Conservation (phyloP, 2,888 invertebrate genomes). For the Alcis repandata region DNA sequence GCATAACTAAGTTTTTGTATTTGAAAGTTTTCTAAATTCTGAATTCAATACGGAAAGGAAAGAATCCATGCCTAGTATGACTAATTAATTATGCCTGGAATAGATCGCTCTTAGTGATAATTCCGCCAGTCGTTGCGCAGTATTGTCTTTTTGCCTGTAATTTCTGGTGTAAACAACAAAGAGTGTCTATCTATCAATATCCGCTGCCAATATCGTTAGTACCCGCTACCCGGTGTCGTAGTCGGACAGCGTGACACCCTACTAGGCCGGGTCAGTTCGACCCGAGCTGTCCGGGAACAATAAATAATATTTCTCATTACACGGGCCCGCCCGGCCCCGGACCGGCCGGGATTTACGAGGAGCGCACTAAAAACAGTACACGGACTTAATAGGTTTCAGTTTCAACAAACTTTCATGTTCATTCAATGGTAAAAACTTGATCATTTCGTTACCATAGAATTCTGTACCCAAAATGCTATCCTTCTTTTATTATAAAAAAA, state of each 20-base stretch:
- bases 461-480: too few species aligned
- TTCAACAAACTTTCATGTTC: neutral
- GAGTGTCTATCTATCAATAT: neutral
- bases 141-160: too few species aligned
- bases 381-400: constrained; percentile 17
- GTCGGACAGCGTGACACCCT: neutral
- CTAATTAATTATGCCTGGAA: too few species aligned
- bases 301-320: constrained; percentile 83
- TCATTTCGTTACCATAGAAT: neutral
- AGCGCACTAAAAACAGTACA: constrained; percentile 53
- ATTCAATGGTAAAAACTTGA: neutral
- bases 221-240: neutral
- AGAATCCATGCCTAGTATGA: too few species aligned
- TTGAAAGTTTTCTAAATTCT: too few species aligned
- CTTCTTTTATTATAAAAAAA: too few species aligned
- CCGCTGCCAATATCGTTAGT: too few species aligned
- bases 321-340: constrained; percentile 38
- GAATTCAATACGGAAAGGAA: too few species aligned
- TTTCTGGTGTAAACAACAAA: too few species aligned
- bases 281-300: constrained; percentile 58
- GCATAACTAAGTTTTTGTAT: too few species aligned
- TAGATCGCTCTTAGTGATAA: too few species aligned
- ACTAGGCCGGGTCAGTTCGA: constrained; percentile 48
- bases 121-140: too few species aligned
- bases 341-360: constrained; percentile 59